Evolutionary conservation across 2,797 vertebrate genomes (phyloP), one percentile per base, ranked within the genome.

Genomic region (Spondyliosoma cantharus): DNA sequence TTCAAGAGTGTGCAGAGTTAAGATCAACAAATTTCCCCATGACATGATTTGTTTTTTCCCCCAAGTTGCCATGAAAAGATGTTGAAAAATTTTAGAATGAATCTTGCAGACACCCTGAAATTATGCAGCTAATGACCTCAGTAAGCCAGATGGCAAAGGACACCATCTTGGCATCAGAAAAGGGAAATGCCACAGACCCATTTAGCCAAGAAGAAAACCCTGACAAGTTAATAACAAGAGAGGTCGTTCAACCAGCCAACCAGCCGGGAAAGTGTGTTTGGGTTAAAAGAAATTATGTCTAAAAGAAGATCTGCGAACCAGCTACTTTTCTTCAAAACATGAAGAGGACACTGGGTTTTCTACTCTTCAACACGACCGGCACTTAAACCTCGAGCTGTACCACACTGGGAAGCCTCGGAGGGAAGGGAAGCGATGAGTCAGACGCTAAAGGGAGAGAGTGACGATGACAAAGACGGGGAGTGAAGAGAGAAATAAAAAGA

Each of bases 391-490:
- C 72, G 59, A 65, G 78, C 29, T 4, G 20, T 14, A 3, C 27
- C n/a, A 24, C 71, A 67, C n/a, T 73, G 74, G 53, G 74, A 76
- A 25, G 37, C 19, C 65, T 29, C 25, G 20, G 54, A 66, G 65
- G 24, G 58, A 60, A 76, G 42, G 62, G 81, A 82, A 53, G 68
- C 20, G 2, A 71, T 85, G 81, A 86, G 73, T 90, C 89, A 89
- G 72, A 59, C 6, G 45, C 86, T 56, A n/a, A 64, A 71, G 58
- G 68, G 78, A 69, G 76, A 62, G 74, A 86, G 75, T 64, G 73
- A 54, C 16, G 63, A 77, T 69, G 83, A 78, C 63, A 67, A 62
- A 80, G 50, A 72, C 25, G 1, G 52, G 37, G 58, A 58, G 54
- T 5, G 46, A 63, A 64, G 43, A 63, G 32, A 59, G 42, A 59